Evolutionary conservation across 2,888 invertebrate species (phyloP).

Genomic region (Endomychus coccineus): DNA sequence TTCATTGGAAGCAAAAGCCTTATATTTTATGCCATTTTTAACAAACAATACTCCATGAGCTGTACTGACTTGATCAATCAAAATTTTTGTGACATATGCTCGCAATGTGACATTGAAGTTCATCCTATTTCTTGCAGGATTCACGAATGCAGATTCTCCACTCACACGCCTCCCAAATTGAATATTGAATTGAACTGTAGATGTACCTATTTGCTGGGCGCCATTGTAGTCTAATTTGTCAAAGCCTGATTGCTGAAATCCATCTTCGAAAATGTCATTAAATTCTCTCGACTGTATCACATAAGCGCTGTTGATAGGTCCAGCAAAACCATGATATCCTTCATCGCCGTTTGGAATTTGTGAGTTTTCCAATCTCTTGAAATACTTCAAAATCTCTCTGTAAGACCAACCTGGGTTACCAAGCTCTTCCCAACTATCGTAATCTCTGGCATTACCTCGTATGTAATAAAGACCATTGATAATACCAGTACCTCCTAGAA

Average conservation of each 20-base stretch:
- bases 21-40: slow-evolving; percentile 57
- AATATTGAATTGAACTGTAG: slow-evolving; percentile 59
- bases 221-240: slow-evolving; percentile 72
- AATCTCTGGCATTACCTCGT: slow-evolving; percentile 68
- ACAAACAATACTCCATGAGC: slow-evolving; percentile 70
- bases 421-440: slow-evolving; percentile 67
- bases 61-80: slow-evolving; percentile 54
- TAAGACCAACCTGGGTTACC: slow-evolving; percentile 87
- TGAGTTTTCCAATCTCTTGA: slow-evolving; percentile 65
- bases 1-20: slow-evolving; percentile 64
- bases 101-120: slow-evolving; percentile 72
- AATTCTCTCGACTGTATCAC: background rate
- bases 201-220: slow-evolving; percentile 54
- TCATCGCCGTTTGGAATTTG: slow-evolving; percentile 7
- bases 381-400: slow-evolving; percentile 70
- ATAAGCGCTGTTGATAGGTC: slow-evolving; percentile 5
- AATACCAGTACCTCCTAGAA: slow-evolving; percentile 74
- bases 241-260: slow-evolving; percentile 68
- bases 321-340: slow-evolving; percentile 6
- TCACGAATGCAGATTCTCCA: slow-evolving; percentile 71
- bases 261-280: slow-evolving; percentile 58
- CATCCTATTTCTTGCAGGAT: slow-evolving; percentile 60
- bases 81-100: slow-evolving; percentile 62
- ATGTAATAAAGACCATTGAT: slow-evolving; percentile 82
- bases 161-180: slow-evolving; percentile 69